phyloP scores from a whole-genome alignment of 1,140 invertebrate genomes.

The Drosophila ogumai region DNA sequence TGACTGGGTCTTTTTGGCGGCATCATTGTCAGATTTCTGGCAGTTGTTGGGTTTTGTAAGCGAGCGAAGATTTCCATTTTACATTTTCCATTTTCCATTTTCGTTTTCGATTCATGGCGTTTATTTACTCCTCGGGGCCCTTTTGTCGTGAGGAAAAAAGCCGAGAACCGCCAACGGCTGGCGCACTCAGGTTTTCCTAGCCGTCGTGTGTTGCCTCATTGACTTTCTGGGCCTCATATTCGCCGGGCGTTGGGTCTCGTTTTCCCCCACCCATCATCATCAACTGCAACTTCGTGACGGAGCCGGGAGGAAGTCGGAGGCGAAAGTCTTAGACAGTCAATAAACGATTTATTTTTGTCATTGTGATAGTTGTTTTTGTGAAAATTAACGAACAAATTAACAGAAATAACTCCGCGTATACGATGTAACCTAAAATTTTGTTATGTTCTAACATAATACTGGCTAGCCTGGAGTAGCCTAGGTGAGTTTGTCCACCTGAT shows the following conservation, averaged over 20 bases:
- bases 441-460: constrained; percentile 6
- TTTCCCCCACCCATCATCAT: constrained; percentile 5
- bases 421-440: constrained; percentile 54
- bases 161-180: constrained; percentile 39
- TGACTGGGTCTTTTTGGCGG: constrained; percentile 59
- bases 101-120: constrained; percentile 64
- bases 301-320: constrained; percentile 31
- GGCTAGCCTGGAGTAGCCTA: constrained; percentile 11
- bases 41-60: constrained; percentile 69
- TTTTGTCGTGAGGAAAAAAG: constrained; percentile 66
- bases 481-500: neutral
- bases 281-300: constrained; percentile 38
- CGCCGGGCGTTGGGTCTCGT: constrained; percentile 19
- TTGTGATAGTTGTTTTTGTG: constrained; percentile 13
- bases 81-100: constrained; percentile 72
- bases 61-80: constrained; percentile 69
- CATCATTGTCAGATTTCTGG: constrained; percentile 69
- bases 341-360: constrained; percentile 26
- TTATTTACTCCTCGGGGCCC: constrained; percentile 73
- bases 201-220: constrained; percentile 72
- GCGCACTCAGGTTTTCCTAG: constrained; percentile 22
- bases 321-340: constrained; percentile 26
- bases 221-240: constrained; percentile 73
- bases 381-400: constrained; percentile 40
- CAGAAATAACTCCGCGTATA: constrained; percentile 28